Evolutionary conservation across 2,888 invertebrate species (phyloP).

Genomic region (Chrysotoxum bicinctum): DNA sequence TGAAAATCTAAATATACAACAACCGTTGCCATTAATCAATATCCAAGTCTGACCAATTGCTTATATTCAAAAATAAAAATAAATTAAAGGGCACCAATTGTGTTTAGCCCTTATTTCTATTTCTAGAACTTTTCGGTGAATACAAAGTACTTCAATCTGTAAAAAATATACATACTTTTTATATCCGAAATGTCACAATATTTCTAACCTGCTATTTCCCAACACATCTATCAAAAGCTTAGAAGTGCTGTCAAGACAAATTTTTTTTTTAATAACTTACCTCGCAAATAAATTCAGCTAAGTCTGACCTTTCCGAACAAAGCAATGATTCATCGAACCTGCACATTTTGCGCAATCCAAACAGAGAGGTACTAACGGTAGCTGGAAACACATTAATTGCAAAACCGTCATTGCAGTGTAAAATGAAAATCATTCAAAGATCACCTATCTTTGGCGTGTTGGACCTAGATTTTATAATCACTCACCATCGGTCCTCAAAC

Average conservation of each 20-base stretch:
- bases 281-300: neutral
- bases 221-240: neutral
- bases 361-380: neutral
- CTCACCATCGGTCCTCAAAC: slow-evolving; percentile 32
- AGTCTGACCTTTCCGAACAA: slow-evolving; percentile 1
- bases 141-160: too few species aligned
- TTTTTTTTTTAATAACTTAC: neutral
- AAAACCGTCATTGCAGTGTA: slow-evolving; percentile 16
- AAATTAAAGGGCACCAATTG: too few species aligned
- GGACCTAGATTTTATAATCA: slow-evolving; percentile 45
- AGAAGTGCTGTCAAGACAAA: neutral
- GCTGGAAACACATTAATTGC: slow-evolving; percentile 9
- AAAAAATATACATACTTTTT: too few species aligned
- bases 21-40: too few species aligned
- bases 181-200: neutral
- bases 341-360: neutral
- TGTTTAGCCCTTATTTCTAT: too few species aligned
- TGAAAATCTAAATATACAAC: too few species aligned
- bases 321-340: slow-evolving; percentile 11
- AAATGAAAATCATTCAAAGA: slow-evolving; percentile 31
- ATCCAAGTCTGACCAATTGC: too few species aligned
- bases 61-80: too few species aligned
- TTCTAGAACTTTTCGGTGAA: too few species aligned
- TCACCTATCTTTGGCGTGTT: slow-evolving; percentile 12
- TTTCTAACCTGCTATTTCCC: neutral